Evolutionary conservation across 2,888 invertebrate species (phyloP).

Genomic region (Aproaerema taeniolella): DNA sequence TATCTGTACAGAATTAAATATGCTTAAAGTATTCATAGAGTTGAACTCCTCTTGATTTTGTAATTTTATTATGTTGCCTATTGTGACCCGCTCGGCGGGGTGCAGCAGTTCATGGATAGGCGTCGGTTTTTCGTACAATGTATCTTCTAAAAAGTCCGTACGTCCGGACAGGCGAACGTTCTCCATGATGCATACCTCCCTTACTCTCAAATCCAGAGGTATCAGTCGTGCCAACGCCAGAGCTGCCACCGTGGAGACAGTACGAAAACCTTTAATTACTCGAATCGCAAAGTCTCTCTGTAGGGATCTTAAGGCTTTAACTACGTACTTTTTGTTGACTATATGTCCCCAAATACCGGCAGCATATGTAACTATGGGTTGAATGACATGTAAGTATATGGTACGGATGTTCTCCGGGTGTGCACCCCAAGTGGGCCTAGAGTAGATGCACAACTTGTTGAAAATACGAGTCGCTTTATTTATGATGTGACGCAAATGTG

Average conservation of each 20-base stretch:
- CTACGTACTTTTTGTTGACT: background rate
- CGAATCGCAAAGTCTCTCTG: slow-evolving; percentile 20
- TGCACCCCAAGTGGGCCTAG: slow-evolving; percentile 14
- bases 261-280: slow-evolving; percentile 17
- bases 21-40: too few relatives aligned
- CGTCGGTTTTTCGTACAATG: slow-evolving; percentile 1
- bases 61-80: background rate
- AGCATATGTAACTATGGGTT: slow-evolving; percentile 20
- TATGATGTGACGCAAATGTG: slow-evolving; percentile 2
- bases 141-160: background rate
- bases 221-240: slow-evolving; percentile 15
- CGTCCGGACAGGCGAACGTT: background rate
- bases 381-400: slow-evolving; percentile 18
- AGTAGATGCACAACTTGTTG: slow-evolving; percentile 1
- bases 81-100: background rate
- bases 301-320: background rate
- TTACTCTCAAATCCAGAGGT: slow-evolving; percentile 15
- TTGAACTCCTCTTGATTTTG: background rate
- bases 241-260: slow-evolving; percentile 14
- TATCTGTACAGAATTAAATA: background rate
- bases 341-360: slow-evolving; percentile 17
- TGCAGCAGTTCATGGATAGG: background rate
- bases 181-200: background rate
- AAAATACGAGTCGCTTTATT: slow-evolving; percentile 10
- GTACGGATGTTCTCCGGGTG: slow-evolving; percentile 11